Percentiles rank a stretch among this genome's conserved stretches.
Evolutionary conservation across 2,888 invertebrate species (phyloP).

Genomic region (Allacma fusca): DNA sequence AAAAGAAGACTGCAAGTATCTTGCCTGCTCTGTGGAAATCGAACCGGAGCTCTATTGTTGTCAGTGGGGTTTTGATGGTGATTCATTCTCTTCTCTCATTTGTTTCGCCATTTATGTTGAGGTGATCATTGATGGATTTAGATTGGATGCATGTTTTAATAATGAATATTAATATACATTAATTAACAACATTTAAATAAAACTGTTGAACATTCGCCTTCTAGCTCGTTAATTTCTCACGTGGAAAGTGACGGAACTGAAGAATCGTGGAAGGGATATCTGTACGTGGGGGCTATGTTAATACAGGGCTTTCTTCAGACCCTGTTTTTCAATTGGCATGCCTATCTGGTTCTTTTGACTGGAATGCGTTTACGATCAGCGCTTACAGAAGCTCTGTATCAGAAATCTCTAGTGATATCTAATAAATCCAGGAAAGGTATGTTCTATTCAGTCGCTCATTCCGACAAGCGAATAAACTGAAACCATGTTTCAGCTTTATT

Average conservation of each 20-base stretch:
- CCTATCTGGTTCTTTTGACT: conserved; percentile 67
- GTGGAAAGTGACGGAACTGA: conserved; percentile 66
- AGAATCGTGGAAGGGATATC: conserved; percentile 69
- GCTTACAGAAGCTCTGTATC: conserved; percentile 68
- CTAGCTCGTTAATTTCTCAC: conserved; percentile 71
- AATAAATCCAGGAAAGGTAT: conserved; percentile 54
- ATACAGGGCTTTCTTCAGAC: conserved; percentile 68
- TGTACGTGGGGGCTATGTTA: conserved; percentile 69
- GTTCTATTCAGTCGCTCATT: no score
- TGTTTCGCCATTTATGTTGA: conserved; percentile 86
- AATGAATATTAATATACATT: no score
- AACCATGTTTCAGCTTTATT: no score
- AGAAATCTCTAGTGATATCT: conserved; percentile 65
- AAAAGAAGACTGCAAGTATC: conserved; percentile 63
- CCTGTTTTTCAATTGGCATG: conserved; percentile 69
- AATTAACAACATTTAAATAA: no score
- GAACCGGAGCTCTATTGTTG: conserved; percentile 85
- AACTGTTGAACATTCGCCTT: no score
- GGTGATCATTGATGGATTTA: conserved; percentile 68
- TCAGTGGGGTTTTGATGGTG: conserved; percentile 85
- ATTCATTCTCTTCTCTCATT: conserved; percentile 86
- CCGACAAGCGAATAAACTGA: no score
- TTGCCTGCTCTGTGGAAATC: conserved; percentile 63
- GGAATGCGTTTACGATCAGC: conserved; percentile 70
- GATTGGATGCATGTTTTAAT: no score